Base-by-base conservation (phyloP, 2,113 vertebrate species). In the Amphilophus citrinellus region DNA sequence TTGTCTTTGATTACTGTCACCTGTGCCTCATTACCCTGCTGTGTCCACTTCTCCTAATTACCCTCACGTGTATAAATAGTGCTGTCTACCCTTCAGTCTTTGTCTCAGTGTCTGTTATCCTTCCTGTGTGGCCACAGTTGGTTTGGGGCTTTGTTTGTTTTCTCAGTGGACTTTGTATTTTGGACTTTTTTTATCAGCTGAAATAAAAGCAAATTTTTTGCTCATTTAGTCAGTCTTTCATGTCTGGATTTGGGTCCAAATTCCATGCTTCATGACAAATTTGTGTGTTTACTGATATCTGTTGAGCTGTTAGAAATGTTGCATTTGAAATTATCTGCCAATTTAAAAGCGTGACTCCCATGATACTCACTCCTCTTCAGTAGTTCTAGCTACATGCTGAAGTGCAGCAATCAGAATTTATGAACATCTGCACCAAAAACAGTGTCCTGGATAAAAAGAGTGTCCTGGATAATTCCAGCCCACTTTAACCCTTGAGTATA, bases 401-500 rank as follows among this genome's bases (percentile, higher is more conserved):
- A 71, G 24, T 50, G 24, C 1, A 0, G 15, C 65, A 71, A 30
- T 15, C 65, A 50, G 22, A 1, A 22, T 50, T 2, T 50, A 27
- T 27, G 27, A 27, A 47, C 42, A 27, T 7, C 22, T 30, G 65
- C 24, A 50, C 47, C 22, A 30, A 50, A 30, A 50, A 30, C 47
- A 24, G 14, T 18, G 22, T 30, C 11, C 24, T 71, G 9, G 3
- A 18, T 50, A 2, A 71, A n/a, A n/a, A n/a, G n/a, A 24, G 14
- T 18, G 22, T 30, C 11, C 24, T 71, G 9, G 3, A 18, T 50
- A 2, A 71, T 24, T 30, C 27, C 24, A 24, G 42, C 65, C 9
- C 9, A 50, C 9, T 0, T 71, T 0, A 71, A 50, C 27, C 0
- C 27, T 50, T 47, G 15, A 24, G 24, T 71, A 0, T 4, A 68